phyloP scores from a whole-genome alignment of 2,888 invertebrate species.

The Mylabris sibirica region DNA sequence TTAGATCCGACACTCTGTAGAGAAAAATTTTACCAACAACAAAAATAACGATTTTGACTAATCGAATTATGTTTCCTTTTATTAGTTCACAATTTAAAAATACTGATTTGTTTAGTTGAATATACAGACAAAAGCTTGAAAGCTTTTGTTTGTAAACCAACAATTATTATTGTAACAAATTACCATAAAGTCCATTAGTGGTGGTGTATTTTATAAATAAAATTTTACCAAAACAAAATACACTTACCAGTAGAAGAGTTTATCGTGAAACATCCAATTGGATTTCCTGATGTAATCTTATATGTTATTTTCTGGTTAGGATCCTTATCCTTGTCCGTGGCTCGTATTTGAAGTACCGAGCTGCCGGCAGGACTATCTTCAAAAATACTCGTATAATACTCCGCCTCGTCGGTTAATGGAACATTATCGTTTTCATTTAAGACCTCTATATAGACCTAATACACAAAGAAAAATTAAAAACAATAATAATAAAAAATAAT shows the following conservation, averaged over 20 bases:
- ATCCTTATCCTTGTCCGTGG: slow-evolving; percentile 81
- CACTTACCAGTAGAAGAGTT: slow-evolving; percentile 79
- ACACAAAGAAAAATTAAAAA: slow-evolving; percentile 23
- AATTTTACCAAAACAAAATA: neutral
- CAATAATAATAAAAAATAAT: neutral
- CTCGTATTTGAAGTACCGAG: slow-evolving; percentile 77
- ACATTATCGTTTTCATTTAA: slow-evolving; percentile 95
- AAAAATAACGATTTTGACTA: too few relatives aligned
- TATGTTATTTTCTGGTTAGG: slow-evolving; percentile 74
- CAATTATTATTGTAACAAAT: neutral
- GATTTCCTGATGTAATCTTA: slow-evolving; percentile 89
- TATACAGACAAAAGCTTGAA: neutral
- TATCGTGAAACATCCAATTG: slow-evolving; percentile 89
- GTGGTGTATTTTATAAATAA: neutral
- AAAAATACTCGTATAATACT: slow-evolving; percentile 80
- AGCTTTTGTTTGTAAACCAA: neutral
- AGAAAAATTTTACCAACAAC: too few relatives aligned
- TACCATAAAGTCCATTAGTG: neutral
- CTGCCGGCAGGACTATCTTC: slow-evolving; percentile 82
- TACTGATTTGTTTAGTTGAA: neutral
- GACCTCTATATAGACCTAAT: slow-evolving; percentile 82
- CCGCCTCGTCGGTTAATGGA: slow-evolving; percentile 86
- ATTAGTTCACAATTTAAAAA: too few relatives aligned
- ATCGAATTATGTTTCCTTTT: too few relatives aligned
- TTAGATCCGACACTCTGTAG: too few relatives aligned